phyloP scores from a whole-genome alignment of 1,140 invertebrate species.

The Meloidogyne hapla region DNA sequence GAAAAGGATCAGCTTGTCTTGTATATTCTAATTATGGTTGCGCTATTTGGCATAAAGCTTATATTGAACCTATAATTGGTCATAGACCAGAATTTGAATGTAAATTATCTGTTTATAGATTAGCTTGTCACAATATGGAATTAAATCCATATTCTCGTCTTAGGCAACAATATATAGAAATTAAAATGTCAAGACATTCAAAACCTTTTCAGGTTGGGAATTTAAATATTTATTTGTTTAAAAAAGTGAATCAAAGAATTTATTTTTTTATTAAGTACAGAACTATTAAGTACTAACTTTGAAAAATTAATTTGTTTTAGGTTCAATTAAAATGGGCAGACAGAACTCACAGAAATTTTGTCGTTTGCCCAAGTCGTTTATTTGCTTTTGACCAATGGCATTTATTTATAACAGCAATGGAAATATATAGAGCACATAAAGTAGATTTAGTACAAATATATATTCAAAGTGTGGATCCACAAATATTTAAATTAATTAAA shows the following conservation, averaged over 20 bases:
- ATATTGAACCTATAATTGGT: constrained; percentile 6
- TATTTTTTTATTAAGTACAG: not conserved
- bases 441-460: constrained; percentile 40
- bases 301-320: constrained; percentile 18
- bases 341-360: constrained; percentile 13
- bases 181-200: not conserved
- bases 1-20: constrained; percentile 2
- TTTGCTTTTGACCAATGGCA: constrained; percentile 44
- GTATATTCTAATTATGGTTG: not conserved
- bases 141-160: not conserved
- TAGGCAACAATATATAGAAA: not conserved
- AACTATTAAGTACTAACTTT: not conserved
- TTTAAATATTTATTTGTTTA: not conserved
- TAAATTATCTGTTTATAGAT: not conserved
- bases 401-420: constrained; percentile 34
- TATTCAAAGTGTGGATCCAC: constrained; percentile 27
- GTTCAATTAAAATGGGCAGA: constrained; percentile 23
- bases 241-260: not conserved
- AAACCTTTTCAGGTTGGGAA: constrained; percentile 1
- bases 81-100: constrained; percentile 1
- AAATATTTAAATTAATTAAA: constrained; percentile 35
- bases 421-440: constrained; percentile 30
- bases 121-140: not conserved
- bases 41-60: not conserved
- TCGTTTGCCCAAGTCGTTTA: constrained; percentile 35